Evolutionary conservation across 1,140 invertebrate species (phyloP), one percentile per base, ranked within the genome.

Genomic region (Parasteatoda tepidariorum): DNA sequence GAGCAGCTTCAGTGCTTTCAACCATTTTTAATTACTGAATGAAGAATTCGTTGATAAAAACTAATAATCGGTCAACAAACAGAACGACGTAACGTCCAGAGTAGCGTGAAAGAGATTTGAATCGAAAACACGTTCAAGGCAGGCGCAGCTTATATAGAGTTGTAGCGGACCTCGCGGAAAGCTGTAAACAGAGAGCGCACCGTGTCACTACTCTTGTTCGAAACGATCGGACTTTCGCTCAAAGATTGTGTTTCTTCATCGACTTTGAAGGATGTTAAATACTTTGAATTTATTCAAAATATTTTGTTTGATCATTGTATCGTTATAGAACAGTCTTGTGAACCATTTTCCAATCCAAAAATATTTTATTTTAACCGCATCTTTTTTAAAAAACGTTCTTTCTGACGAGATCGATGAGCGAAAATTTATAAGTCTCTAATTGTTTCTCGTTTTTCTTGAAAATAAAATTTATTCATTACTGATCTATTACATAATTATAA

Each of bases 91-190:
- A 9, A 18, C 28, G 26, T 28, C 9, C 33, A 2, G 30, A 15
- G 3, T 18, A 2, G 2, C 66, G 15, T 4, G 3, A 0, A 22
- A 55, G 11, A 7, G 3, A n/a, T 11, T 61, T 15, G 13, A 30
- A 79, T 54, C 30, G 24, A 78, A 28, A 68, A 57, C 15, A 24
- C 54, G 13, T 4, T 57, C 54, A 41, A 13, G 30, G 11, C 3
- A 7, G 31, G 3, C n/a, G 15, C 18, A 41, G 15, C 13, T 30
- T 73, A 48, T 74, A 83, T 83, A 83, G 41, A 74, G 18, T 30
- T 7, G 5, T 5, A 5, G 59, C 81, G 81, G 81, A 83, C 81
- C 55, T 83, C 81, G 81, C 24, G 57, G 81, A 83, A 83, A 83
- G 81, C 81, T 74, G 34, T 74, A 73, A 83, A 81, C 68, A 48